These are phyloP conservation scores for Plebejus melissa DNA, from an alignment of 2,888 invertebrate species.

Conservation along the genomic window DNA sequence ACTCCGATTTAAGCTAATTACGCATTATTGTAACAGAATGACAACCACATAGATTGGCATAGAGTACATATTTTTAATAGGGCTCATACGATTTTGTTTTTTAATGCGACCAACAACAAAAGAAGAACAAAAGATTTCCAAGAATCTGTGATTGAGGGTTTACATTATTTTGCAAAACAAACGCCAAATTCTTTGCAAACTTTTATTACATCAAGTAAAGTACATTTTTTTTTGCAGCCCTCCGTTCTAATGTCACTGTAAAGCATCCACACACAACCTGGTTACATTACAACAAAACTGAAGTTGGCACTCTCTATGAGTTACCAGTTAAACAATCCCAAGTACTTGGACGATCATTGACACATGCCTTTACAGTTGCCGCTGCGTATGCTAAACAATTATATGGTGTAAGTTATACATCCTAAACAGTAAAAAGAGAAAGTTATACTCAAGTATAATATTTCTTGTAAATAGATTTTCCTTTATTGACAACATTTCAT, in stretches of 20 bases:
- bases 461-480: slow-evolving; percentile 5
- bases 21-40: not conserved
- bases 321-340: slow-evolving; percentile 83
- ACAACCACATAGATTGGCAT: not conserved
- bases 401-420: slow-evolving; percentile 80
- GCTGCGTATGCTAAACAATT: slow-evolving; percentile 85
- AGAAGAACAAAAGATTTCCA: too few species aligned
- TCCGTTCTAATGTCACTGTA: slow-evolving; percentile 62
- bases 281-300: slow-evolving; percentile 81
- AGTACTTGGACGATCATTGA: slow-evolving; percentile 82
- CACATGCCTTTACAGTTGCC: slow-evolving; percentile 88
- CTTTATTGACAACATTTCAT: slow-evolving; percentile 15
- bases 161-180: not conserved
- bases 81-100: too few species aligned
- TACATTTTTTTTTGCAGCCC: slow-evolving; percentile 59
- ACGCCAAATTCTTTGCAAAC: slow-evolving; percentile 25
- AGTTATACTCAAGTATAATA: slow-evolving; percentile 11
- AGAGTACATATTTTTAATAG: not conserved
- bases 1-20: too few species aligned
- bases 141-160: too few species aligned
- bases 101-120: too few species aligned
- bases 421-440: slow-evolving; percentile 18
- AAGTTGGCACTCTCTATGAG: slow-evolving; percentile 84
- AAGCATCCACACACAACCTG: slow-evolving; percentile 88
- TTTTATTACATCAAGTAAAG: slow-evolving; percentile 16